Evolutionary conservation across 2,113 vertebrate genomes (phyloP).

Genomic region (Sinocyclocheilus maitianheensis): DNA sequence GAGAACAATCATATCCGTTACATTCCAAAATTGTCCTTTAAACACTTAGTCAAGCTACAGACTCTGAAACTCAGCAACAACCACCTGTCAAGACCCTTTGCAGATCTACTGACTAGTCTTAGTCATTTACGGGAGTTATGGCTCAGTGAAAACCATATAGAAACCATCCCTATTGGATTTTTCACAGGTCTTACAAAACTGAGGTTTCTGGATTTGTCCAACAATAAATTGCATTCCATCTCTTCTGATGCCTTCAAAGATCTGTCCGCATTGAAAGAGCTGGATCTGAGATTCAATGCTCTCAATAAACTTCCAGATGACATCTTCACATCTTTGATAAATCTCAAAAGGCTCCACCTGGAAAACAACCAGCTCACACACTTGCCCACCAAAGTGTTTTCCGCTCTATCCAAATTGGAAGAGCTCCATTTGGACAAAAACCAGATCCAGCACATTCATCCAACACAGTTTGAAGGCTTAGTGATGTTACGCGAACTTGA

Average conservation of each 20-base stretch:
- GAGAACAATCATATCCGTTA: slow-evolving; percentile 61
- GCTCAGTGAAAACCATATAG: slow-evolving; percentile 60
- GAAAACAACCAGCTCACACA: slow-evolving; percentile 61
- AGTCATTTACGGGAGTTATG: slow-evolving; percentile 56
- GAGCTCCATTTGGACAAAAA: slow-evolving; percentile 70
- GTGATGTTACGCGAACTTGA: slow-evolving; percentile 59
- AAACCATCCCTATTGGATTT: slow-evolving; percentile 48
- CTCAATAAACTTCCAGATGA: slow-evolving; percentile 48
- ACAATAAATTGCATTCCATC: slow-evolving; percentile 56
- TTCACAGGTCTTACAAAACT: slow-evolving; percentile 56
- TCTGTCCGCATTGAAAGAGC: slow-evolving; percentile 56
- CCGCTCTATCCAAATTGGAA: slow-evolving; percentile 46
- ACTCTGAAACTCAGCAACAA: slow-evolving; percentile 63
- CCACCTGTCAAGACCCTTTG: slow-evolving; percentile 48
- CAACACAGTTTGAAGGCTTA: slow-evolving; percentile 59
- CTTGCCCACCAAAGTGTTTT: slow-evolving; percentile 57
- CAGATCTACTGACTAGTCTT: slow-evolving; percentile 59
- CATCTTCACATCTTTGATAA: slow-evolving; percentile 52
- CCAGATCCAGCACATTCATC: slow-evolving; percentile 50
- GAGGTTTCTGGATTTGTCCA: slow-evolving; percentile 57
- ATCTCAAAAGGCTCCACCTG: slow-evolving; percentile 63
- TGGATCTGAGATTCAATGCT: slow-evolving; percentile 64
- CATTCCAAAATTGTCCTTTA: slow-evolving; percentile 57
- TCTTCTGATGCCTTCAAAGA: slow-evolving; percentile 43
- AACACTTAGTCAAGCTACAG: slow-evolving; percentile 45